These are phyloP conservation scores for Hartigia nigra DNA, from an alignment of 2,888 invertebrate species.

Conservation along the genomic window DNA sequence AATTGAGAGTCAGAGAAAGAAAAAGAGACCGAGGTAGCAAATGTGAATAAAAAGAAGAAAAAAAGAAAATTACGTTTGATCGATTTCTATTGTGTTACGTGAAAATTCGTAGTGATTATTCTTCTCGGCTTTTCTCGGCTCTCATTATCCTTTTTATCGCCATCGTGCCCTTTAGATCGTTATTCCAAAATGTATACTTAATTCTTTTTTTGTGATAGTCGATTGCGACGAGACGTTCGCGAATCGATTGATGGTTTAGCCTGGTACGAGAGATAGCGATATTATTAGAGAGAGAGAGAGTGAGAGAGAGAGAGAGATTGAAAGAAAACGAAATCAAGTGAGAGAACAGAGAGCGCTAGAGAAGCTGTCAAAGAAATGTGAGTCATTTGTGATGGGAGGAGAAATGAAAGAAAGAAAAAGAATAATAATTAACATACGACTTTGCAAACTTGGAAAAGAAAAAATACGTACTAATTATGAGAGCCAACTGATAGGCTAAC, in stretches of 20 bases:
- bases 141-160: background rate
- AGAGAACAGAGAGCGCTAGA: background rate
- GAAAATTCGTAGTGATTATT: background rate
- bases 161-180: background rate
- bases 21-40: background rate
- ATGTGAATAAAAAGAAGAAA: background rate
- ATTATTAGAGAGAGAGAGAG: background rate
- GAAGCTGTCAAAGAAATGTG: background rate
- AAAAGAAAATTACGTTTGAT: background rate
- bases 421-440: constrained; percentile 9
- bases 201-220: constrained; percentile 57
- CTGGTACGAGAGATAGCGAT: background rate
- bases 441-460: constrained; percentile 20
- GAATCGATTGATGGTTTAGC: background rate
- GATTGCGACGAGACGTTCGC: background rate
- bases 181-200: constrained; percentile 50
- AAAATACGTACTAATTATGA: constrained; percentile 38
- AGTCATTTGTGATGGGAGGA: constrained; percentile 14
- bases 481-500: constrained; percentile 60
- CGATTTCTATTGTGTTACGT: background rate
- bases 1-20: background rate
- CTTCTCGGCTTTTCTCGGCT: background rate
- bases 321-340: background rate
- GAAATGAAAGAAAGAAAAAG: constrained; percentile 13
- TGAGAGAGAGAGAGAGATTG: background rate